A percentile compares a stretch with the other conserved stretches of the same genome.
Evolutionary conservation across 2,113 vertebrate species (phyloP).

Genomic region (Tonatia bakeri): DNA sequence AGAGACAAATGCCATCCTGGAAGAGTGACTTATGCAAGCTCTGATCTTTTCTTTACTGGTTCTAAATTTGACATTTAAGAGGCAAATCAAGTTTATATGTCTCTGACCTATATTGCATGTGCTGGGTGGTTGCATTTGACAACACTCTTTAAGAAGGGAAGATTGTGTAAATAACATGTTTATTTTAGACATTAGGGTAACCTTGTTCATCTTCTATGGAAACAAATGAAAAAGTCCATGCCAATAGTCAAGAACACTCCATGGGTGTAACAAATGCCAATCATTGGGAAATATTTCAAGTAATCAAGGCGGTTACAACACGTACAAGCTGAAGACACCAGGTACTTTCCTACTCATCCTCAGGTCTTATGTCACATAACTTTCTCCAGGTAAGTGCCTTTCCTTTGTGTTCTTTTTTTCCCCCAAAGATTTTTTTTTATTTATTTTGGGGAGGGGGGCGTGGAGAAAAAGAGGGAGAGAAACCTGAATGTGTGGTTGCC

Average conservation of each 20-base stretch:
- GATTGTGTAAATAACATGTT: background rate
- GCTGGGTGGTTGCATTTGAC: background rate
- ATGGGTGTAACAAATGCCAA: background rate
- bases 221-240: background rate
- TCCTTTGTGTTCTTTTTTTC: background rate
- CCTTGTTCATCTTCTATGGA: background rate
- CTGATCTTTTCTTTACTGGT: background rate
- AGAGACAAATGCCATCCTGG: background rate
- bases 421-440: too few relatives aligned
- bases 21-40: background rate
- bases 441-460: too few relatives aligned
- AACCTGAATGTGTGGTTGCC: too few relatives aligned
- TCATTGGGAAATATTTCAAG: background rate
- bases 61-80: background rate
- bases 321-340: background rate
- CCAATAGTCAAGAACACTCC: background rate
- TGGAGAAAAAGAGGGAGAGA: too few relatives aligned
- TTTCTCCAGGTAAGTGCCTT: background rate
- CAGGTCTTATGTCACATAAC: background rate
- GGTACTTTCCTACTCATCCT: background rate
- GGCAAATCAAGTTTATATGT: background rate
- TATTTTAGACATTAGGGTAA: background rate
- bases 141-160: background rate
- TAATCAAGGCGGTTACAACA: background rate
- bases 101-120: background rate